These are phyloP conservation scores for Tinea semifulvella DNA, from an alignment of 2,888 invertebrate species.

Conservation along the genomic window DNA sequence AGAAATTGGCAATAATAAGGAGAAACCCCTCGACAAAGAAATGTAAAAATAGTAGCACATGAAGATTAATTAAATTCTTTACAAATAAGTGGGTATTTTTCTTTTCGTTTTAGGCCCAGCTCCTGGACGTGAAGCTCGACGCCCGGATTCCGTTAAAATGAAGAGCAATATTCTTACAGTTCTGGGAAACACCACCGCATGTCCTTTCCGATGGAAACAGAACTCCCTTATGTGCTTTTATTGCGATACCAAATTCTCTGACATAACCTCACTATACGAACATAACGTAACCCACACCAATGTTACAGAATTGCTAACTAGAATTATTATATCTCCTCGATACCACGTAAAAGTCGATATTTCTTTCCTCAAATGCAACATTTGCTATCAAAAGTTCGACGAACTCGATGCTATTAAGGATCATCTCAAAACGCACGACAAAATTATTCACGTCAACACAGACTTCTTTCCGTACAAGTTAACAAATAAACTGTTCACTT, in stretches of 20 bases:
- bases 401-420: conserved; percentile 22
- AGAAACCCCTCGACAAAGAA: too few species aligned
- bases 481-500: conserved; percentile 26
- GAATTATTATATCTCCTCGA: neutral
- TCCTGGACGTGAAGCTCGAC: neutral
- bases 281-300: neutral
- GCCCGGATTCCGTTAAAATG: neutral
- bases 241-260: neutral
- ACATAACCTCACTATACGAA: neutral
- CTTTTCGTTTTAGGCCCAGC: neutral
- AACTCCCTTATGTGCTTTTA: conserved; percentile 11
- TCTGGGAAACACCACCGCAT: conserved; percentile 10
- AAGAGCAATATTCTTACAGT: conserved; percentile 6
- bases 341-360: conserved; percentile 32
- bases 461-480: conserved; percentile 40
- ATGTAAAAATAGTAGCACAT: too few species aligned
- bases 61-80: neutral
- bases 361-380: conserved; percentile 32
- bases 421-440: conserved; percentile 24
- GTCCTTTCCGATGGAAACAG: conserved; percentile 11
- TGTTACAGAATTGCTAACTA: neutral
- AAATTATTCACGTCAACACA: conserved; percentile 25
- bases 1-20: too few species aligned
- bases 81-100: too few species aligned
- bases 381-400: conserved; percentile 24